A percentile compares a stretch with the other conserved stretches of the same genome.
Evolutionary conservation across 2,888 invertebrate genomes (phyloP).

Genomic region (Drosophila histrio): DNA sequence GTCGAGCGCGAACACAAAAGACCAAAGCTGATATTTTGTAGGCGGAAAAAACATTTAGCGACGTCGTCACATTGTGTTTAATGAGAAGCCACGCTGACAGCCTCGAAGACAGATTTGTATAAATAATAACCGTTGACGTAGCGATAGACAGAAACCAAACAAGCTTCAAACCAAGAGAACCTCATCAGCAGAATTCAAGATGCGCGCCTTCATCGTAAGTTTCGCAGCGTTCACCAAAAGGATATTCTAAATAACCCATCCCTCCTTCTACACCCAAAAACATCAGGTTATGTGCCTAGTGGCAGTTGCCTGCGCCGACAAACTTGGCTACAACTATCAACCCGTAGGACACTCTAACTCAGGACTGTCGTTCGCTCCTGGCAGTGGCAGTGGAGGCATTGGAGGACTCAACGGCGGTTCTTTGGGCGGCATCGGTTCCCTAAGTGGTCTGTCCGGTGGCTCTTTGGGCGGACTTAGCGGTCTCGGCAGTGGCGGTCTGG

Average conservation of each 20-base stretch:
- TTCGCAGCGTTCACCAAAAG: constrained; percentile 6
- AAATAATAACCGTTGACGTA: constrained; percentile 60
- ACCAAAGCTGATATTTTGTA: constrained; percentile 58
- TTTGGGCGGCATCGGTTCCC: constrained; percentile 6
- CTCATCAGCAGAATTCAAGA: constrained; percentile 56
- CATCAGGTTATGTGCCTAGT: constrained; percentile 74
- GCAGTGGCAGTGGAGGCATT: constrained; percentile 32
- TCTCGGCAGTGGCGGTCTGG: constrained; percentile 5
- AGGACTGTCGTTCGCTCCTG: constrained; percentile 74
- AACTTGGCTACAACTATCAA: constrained; percentile 80
- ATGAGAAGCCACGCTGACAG: constrained; percentile 63
- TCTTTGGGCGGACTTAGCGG: constrained; percentile 18
- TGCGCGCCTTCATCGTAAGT: constrained; percentile 75
- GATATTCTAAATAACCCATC: constrained; percentile 41
- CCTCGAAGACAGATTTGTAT: constrained; percentile 71
- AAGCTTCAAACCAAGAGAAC: constrained; percentile 65
- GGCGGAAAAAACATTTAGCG: constrained; percentile 73
- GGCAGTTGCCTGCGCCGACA: constrained; percentile 76
- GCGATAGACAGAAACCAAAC: constrained; percentile 62
- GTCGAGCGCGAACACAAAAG: constrained; percentile 58
- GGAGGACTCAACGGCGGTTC: constrained; percentile 20
- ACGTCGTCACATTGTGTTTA: constrained; percentile 62
- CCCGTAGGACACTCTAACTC: constrained; percentile 71
- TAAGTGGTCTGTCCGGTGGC: constrained; percentile 11
- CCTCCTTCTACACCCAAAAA: background rate